Percentiles rank a stretch among this genome's conserved stretches.
Conservation (phyloP, 1,140 invertebrate species). For the Apolygus lucorum region DNA sequence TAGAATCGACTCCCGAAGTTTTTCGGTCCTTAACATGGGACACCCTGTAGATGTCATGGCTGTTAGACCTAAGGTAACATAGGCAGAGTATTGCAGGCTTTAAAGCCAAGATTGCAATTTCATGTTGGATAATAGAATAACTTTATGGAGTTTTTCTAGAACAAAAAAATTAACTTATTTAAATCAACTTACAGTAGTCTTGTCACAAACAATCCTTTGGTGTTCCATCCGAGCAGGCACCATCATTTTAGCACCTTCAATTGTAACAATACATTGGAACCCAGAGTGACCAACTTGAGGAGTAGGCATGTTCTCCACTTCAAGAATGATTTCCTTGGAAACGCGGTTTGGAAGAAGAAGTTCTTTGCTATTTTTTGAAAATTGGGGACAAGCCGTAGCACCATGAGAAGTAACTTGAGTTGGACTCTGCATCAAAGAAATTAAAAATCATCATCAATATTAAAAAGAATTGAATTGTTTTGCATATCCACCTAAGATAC, state of each 20-base stretch:
- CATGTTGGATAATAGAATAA: background rate
- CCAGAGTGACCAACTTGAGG: slow-evolving; percentile 75
- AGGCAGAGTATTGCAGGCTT: too few species aligned
- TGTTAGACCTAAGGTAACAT: too few species aligned
- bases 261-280: slow-evolving; percentile 83
- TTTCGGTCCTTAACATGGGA: too few species aligned
- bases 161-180: slow-evolving; percentile 7
- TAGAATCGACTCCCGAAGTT: too few species aligned
- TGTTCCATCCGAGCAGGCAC: slow-evolving; percentile 76
- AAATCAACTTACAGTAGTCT: slow-evolving; percentile 54
- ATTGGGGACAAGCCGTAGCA: slow-evolving; percentile 68
- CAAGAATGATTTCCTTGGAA: slow-evolving; percentile 74
- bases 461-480: too few species aligned
- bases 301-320: slow-evolving; percentile 82
- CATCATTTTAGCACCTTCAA: slow-evolving; percentile 81
- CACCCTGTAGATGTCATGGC: too few species aligned
- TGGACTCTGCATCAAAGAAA: slow-evolving; percentile 50
- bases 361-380: slow-evolving; percentile 51
- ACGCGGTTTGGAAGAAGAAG: slow-evolving; percentile 81
- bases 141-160: background rate
- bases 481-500: background rate
- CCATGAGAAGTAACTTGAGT: slow-evolving; percentile 58
- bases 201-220: slow-evolving; percentile 78
- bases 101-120: too few species aligned
- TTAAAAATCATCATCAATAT: background rate